These are phyloP conservation scores for Anguilla marmorata DNA, from an alignment of 2,797 vertebrate species.

Conservation along the genomic window DNA sequence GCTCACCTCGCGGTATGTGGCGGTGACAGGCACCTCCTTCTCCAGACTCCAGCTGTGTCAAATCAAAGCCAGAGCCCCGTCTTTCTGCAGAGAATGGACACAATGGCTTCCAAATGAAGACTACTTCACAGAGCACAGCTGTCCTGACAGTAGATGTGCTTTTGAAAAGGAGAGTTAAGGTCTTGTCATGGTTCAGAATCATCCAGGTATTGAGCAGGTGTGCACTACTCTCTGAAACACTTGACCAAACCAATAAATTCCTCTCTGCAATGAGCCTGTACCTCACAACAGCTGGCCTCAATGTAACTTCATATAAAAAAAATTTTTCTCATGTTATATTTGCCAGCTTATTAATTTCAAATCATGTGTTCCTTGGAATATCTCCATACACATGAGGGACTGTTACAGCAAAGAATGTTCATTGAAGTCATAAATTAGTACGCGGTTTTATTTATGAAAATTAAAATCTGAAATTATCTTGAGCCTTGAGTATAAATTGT, in stretches of 20 bases:
- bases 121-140: slow-evolving; percentile 30
- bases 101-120: background rate
- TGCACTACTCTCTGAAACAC: background rate
- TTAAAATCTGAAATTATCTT: background rate
- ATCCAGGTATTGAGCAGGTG: background rate
- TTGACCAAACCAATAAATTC: background rate
- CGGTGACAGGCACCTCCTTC: slow-evolving; percentile 16
- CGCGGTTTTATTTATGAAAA: background rate
- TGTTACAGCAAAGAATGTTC: background rate
- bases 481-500: background rate
- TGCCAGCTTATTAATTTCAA: background rate
- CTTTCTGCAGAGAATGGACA: background rate
- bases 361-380: slow-evolving; percentile 9
- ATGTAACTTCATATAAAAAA: background rate
- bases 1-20: slow-evolving; percentile 15
- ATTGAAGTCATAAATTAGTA: background rate
- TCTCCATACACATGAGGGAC: background rate
- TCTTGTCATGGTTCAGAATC: slow-evolving; percentile 17
- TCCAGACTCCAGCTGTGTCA: slow-evolving; percentile 23
- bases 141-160: slow-evolving; percentile 12
- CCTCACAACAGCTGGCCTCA: background rate
- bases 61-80: slow-evolving; percentile 14
- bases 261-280: background rate
- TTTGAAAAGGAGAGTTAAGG: background rate
- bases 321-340: background rate